These are phyloP conservation scores for Iguana delicatissima DNA, from an alignment of 2,797 vertebrate genomes.

Conservation along the genomic window DNA sequence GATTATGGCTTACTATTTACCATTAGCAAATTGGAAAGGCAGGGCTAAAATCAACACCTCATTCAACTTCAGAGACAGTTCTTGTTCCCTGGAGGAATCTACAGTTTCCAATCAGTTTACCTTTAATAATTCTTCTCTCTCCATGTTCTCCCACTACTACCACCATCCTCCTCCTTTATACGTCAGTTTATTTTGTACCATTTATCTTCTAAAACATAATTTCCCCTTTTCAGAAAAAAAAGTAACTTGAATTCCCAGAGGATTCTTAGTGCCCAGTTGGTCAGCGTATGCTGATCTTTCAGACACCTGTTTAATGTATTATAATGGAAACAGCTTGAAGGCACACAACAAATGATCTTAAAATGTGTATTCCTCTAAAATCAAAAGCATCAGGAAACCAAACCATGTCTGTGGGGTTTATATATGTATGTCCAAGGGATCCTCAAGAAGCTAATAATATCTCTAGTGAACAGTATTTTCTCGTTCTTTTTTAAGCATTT, in stretches of 20 bases:
- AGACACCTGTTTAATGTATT: not conserved
- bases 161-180: not conserved
- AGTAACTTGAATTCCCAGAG: not conserved
- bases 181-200: slow-evolving; percentile 7
- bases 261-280: not conserved
- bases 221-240: not conserved
- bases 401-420: not conserved
- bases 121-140: slow-evolving; percentile 12
- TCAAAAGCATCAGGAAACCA: slow-evolving; percentile 22
- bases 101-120: not conserved
- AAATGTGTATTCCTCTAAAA: not conserved
- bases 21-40: slow-evolving; percentile 41
- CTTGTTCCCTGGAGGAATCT: slow-evolving; percentile 26
- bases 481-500: not conserved
- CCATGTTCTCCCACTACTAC: slow-evolving; percentile 9
- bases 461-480: not conserved
- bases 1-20: slow-evolving; percentile 41
- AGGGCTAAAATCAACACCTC: slow-evolving; percentile 21
- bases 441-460: slow-evolving; percentile 46
- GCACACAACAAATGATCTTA: not conserved
- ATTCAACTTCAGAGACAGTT: slow-evolving; percentile 11
- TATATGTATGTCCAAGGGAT: slow-evolving; percentile 29
- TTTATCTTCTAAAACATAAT: slow-evolving; percentile 18
- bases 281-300: slow-evolving; percentile 21
- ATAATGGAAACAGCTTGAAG: not conserved